Conservation (phyloP, 2,888 invertebrate species). For the Zygogramma bicolorata region DNA sequence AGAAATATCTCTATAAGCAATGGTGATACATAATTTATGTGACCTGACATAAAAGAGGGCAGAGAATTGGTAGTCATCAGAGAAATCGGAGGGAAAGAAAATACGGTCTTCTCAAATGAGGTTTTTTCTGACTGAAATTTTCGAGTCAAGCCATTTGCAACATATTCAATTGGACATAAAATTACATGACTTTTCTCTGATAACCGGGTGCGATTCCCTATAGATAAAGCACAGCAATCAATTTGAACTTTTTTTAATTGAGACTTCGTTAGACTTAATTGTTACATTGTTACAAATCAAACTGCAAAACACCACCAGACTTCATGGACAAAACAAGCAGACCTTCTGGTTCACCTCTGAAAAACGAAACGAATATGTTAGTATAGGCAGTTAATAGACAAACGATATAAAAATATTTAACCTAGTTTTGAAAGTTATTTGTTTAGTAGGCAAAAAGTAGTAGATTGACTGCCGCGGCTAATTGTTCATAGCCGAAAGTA, state of each 20-base stretch:
- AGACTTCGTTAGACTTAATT: neutral
- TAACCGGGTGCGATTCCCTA: neutral
- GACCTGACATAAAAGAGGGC: no score
- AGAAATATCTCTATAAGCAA: no score
- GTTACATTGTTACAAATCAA: neutral
- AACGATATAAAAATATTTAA: neutral
- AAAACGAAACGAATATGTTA: neutral
- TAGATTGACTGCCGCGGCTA: no score
- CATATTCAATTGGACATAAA: neutral
- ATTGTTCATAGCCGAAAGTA: no score
- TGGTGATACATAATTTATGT: no score
- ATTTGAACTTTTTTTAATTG: neutral
- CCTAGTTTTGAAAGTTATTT: no score
- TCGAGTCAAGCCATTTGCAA: no score
- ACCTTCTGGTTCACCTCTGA: neutral
- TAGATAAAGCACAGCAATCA: neutral
- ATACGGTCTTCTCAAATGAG: no score
- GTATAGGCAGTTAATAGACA: neutral
- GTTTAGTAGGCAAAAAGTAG: no score
- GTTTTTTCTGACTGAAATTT: no score
- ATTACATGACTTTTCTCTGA: neutral
- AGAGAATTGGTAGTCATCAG: no score
- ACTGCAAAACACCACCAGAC: neutral
- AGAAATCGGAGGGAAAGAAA: no score
- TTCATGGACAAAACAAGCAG: neutral